Percentiles rank a stretch among this genome's conserved stretches.
These are phyloP conservation scores for Noctua comes DNA, from an alignment of 2,888 invertebrate species.

Conservation along the genomic window DNA sequence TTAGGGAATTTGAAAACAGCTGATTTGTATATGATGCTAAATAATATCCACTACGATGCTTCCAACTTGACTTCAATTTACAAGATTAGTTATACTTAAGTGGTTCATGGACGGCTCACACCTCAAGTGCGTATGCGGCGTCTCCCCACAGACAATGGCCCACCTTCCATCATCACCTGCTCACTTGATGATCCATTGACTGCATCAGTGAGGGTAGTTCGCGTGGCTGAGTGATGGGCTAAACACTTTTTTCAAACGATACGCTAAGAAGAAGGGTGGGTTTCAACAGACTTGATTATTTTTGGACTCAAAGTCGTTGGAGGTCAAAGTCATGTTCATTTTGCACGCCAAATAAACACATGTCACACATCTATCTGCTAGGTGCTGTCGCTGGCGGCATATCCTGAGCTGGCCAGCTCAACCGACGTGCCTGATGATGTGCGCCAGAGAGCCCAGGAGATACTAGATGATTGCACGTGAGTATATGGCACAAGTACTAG, in stretches of 20 bases:
- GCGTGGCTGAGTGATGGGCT: neutral
- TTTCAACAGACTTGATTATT: neutral
- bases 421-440: constrained; percentile 94
- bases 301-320: neutral
- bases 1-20: neutral
- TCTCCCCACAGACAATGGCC: no score
- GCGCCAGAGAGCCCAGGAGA: constrained; percentile 92
- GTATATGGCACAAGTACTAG: constrained; percentile 40
- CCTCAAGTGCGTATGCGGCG: no score
- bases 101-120: no score
- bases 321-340: neutral
- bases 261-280: neutral
- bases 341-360: neutral
- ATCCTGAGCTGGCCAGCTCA: constrained; percentile 90
- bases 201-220: no score
- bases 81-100: neutral
- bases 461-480: constrained; percentile 92
- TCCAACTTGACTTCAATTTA: neutral
- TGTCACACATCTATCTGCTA: constrained; percentile 51
- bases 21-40: neutral
- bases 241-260: neutral
- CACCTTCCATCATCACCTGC: no score
- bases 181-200: no score
- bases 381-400: constrained; percentile 92
- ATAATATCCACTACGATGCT: neutral